Conservation (phyloP, 2,797 vertebrate genomes). For the Rallus crepitans region DNA sequence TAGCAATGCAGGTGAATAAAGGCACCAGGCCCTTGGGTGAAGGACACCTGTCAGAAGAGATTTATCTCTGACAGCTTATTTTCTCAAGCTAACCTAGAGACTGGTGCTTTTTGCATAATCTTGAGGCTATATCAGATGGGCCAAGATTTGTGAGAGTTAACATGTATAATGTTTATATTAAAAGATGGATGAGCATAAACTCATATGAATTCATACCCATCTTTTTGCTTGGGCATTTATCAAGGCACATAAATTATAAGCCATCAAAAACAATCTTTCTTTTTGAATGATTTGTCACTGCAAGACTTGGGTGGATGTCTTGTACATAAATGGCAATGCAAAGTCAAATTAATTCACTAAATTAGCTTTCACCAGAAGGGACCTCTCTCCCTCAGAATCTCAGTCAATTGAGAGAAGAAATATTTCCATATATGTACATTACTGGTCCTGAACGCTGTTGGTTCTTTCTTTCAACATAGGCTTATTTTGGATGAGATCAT, state of each 20-base stretch:
- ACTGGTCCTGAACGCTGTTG: rapidly evolving
- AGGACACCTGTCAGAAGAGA: not conserved
- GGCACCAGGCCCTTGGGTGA: not conserved
- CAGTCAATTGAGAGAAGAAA: not conserved
- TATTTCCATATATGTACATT: not conserved
- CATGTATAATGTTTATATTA: not conserved
- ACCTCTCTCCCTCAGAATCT: not conserved
- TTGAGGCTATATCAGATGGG: not conserved
- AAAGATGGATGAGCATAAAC: not conserved
- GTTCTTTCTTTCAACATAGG: not conserved
- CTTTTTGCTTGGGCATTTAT: not conserved
- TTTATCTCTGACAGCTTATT: not conserved
- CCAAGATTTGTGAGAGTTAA: not conserved
- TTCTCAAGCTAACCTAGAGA: not conserved
- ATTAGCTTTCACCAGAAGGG: not conserved
- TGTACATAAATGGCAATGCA: not conserved
- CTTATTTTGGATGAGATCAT: not conserved
- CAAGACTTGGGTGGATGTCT: not conserved
- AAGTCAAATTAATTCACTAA: not conserved
- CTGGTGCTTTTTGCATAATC: not conserved
- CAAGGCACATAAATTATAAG: not conserved
- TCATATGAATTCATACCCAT: not conserved
- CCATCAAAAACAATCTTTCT: not conserved
- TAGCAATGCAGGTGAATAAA: not conserved
- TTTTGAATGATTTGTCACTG: not conserved